Conservation (phyloP, 2,888 invertebrate genomes). For the Pyrgus malvae region DNA sequence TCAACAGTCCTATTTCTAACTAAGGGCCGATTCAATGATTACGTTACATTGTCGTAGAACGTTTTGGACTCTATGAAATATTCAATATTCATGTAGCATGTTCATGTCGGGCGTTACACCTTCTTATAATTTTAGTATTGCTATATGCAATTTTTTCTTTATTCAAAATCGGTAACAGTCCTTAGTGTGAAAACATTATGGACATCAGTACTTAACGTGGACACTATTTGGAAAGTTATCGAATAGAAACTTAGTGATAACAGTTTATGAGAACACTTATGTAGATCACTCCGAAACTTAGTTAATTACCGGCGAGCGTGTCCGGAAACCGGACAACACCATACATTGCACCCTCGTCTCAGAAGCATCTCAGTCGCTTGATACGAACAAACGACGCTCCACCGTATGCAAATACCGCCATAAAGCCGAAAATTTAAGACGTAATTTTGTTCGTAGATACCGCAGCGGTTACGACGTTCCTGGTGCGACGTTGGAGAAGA, state of each 20-base stretch:
- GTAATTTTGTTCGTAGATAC: conserved; percentile 34
- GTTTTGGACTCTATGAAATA: no score
- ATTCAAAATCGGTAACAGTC: no score
- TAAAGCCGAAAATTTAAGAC: conserved; percentile 42
- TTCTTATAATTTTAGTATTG: no score
- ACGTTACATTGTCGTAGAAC: no score
- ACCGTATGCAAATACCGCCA: conserved; percentile 35
- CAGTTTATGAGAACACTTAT: conserved; percentile 30
- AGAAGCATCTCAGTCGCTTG: conserved; percentile 53
- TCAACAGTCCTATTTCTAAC: not conserved
- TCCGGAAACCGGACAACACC: conserved; percentile 80
- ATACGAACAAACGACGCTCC: conserved; percentile 23
- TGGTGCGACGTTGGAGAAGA: conserved; percentile 45
- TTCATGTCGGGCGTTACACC: no score
- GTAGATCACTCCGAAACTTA: conserved; percentile 59
- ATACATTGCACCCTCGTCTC: conserved; percentile 75
- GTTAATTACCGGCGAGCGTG: conserved; percentile 72
- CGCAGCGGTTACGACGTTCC: conserved; percentile 43
- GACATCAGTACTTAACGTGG: no score
- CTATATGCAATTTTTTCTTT: no score
- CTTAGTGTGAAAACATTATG: no score
- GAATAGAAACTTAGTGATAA: conserved; percentile 3
- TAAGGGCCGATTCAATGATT: no score
- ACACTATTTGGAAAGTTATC: not conserved
- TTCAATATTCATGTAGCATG: no score